Evolutionary conservation across 1,140 invertebrate genomes (phyloP).

Genomic region (Lanistes nyassanus): DNA sequence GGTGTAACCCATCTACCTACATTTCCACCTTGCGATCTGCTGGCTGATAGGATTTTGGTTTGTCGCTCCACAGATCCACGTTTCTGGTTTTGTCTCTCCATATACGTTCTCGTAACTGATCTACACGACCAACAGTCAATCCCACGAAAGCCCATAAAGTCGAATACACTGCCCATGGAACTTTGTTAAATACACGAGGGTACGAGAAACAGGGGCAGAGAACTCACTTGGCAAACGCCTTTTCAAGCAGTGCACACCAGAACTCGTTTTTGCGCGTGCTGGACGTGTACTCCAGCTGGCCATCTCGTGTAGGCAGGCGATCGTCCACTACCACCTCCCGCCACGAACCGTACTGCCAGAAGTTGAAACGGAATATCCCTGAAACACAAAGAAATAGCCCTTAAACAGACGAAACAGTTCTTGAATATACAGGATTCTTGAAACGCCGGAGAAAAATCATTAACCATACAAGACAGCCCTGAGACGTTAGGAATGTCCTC

Average conservation of each 20-base stretch:
- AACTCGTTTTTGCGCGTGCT: slow-evolving; percentile 90
- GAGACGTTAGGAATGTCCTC: neutral
- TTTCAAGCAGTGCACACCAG: slow-evolving; percentile 97
- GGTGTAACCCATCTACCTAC: too few relatives aligned
- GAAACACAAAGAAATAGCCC: slow-evolving; percentile 2
- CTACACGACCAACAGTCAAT: too few relatives aligned
- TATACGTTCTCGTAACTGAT: too few relatives aligned
- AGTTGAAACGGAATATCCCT: slow-evolving; percentile 89
- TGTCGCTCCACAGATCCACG: too few relatives aligned
- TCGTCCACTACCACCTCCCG: slow-evolving; percentile 96
- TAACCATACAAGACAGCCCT: too few relatives aligned
- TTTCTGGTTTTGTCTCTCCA: too few relatives aligned
- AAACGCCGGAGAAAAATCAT: neutral
- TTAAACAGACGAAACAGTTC: too few relatives aligned
- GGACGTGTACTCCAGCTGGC: slow-evolving; percentile 90
- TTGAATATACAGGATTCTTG: neutral
- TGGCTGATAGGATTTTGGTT: too few relatives aligned
- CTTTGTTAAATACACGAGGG: too few relatives aligned
- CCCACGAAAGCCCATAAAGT: too few relatives aligned
- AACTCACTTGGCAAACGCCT: slow-evolving; percentile 94
- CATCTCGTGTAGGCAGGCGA: slow-evolving; percentile 88
- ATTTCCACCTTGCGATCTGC: too few relatives aligned
- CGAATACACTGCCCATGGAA: too few relatives aligned
- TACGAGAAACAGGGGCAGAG: neutral
- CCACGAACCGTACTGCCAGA: slow-evolving; percentile 73